phyloP scores from a whole-genome alignment of 92 coral and sea anemone genomes.

The Bergia sp. region DNA sequence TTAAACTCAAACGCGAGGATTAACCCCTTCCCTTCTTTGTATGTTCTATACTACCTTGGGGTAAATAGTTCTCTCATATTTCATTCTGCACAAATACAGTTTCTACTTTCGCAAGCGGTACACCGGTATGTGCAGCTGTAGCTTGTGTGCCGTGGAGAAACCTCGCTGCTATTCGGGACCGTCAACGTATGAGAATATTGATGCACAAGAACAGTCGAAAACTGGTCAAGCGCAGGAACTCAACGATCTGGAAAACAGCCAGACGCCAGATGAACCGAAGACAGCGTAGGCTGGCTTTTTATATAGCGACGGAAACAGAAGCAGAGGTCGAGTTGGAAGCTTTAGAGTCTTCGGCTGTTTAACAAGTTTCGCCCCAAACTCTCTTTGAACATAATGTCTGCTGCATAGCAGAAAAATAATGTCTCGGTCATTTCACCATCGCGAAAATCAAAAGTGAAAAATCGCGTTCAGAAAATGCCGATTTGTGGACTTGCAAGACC shows the following conservation, averaged over 20 bases:
- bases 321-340: background rate
- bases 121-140: conserved; percentile 75
- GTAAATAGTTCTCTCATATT: background rate
- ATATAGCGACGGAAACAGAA: background rate
- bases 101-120: conserved; percentile 86
- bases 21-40: too few species aligned
- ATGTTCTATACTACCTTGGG: too few species aligned
- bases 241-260: conserved; percentile 19
- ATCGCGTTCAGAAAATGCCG: too few species aligned
- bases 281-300: background rate
- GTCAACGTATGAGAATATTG: conserved; percentile 43
- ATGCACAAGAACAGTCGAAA: background rate
- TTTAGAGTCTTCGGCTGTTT: too few species aligned
- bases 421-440: too few species aligned
- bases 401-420: too few species aligned
- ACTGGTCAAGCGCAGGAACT: conserved; percentile 38
- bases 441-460: too few species aligned
- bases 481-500: too few species aligned
- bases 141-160: conserved; percentile 77
- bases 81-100: conserved; percentile 39
- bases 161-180: conserved; percentile 68
- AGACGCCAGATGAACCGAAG: background rate
- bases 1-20: too few species aligned
- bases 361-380: too few species aligned
- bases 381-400: too few species aligned